Base-by-base conservation (phyloP, 2,888 invertebrate genomes). In the Pandemis cinnamomeana region DNA sequence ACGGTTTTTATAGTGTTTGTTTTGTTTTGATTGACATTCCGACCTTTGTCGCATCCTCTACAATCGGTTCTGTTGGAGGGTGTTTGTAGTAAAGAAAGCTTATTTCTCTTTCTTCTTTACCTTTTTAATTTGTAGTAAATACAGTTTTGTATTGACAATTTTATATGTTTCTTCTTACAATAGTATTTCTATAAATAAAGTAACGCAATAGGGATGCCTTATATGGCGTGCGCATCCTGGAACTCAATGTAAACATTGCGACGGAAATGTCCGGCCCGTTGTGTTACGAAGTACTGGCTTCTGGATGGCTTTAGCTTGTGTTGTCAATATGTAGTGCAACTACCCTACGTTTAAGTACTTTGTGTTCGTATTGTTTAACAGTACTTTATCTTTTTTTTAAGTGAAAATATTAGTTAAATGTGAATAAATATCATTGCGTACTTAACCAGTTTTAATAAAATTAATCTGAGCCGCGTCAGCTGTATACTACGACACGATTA, bases 261-360 rank as follows among this genome's bases (percentile, higher is more conserved):
- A 13, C 71, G 66, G 71, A 71, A 71, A 71, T 42, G 71, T 60
- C 60, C 48, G 64, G 55, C 27, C 46, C 64, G 41, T 70, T 62
- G 48, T 61, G 71, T 61, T 61, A 42, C 64, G 60, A 27, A 42
- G 58, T 11, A 27, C 20, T 11, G 10, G 13, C 60, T 36, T 36
- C 67, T 20, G 60, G 66, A 71, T 51, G 60, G 71, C 51, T 71
- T 67, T 67, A 71, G 71, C 64, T 67, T 6, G n/a, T 11, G 41
- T 42, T 67, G 53, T 55, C 15, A 42, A 10, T 51, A 53, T 11
- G 42, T 62, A 62, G 7, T 20, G 46, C 6, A 51, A n/a, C 44
- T 61, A 41, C n/a, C 4, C 15, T 44, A 36, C 27, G 4, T 36
- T 36, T 36, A 36, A 36, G 27, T 36, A 36, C 27, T 4, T 36